phyloP scores from a whole-genome alignment of 2,888 invertebrate species.

The Nysson spinosus region DNA sequence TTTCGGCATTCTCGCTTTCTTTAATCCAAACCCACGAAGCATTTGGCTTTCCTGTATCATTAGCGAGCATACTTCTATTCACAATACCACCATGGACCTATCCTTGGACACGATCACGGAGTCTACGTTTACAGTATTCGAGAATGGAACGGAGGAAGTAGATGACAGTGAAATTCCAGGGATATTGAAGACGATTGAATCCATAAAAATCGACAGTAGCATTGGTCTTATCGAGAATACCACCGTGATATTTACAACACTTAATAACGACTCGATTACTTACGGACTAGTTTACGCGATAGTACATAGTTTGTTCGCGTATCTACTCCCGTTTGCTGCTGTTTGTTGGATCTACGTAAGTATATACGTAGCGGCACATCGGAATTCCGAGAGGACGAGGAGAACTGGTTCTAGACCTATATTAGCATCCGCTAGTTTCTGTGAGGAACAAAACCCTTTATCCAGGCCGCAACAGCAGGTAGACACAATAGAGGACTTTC shows the following conservation, averaged over 20 bases:
- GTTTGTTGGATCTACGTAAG: slow-evolving; percentile 87
- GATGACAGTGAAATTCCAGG: not conserved
- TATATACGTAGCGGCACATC: slow-evolving; percentile 87
- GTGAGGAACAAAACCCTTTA: slow-evolving; percentile 66
- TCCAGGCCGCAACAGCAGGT: slow-evolving; percentile 56
- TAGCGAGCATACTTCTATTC: not conserved
- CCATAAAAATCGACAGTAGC: slow-evolving; percentile 11
- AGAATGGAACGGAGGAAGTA: slow-evolving; percentile 35
- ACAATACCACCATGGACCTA: slow-evolving; percentile 4
- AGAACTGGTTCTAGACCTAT: slow-evolving; percentile 74
- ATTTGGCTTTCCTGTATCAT: slow-evolving; percentile 77
- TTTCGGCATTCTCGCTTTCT: slow-evolving; percentile 77
- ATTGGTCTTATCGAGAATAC: slow-evolving; percentile 41
- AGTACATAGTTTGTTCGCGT: slow-evolving; percentile 77
- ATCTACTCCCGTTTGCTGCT: slow-evolving; percentile 80
- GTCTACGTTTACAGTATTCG: slow-evolving; percentile 42
- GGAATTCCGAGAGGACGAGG: slow-evolving; percentile 83
- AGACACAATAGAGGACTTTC: slow-evolving; percentile 64
- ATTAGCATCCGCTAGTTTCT: slow-evolving; percentile 69
- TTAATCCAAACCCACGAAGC: slow-evolving; percentile 77
- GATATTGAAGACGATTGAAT: slow-evolving; percentile 9
- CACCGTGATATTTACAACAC: slow-evolving; percentile 34
- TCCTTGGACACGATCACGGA: not conserved
- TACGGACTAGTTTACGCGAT: slow-evolving; percentile 78
- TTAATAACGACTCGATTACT: slow-evolving; percentile 53